A percentile compares a stretch with the other conserved stretches of the same genome.
phyloP scores from a whole-genome alignment of 64 coral and sea anemone genomes.

The Hydrozoanthus tunicans region DNA sequence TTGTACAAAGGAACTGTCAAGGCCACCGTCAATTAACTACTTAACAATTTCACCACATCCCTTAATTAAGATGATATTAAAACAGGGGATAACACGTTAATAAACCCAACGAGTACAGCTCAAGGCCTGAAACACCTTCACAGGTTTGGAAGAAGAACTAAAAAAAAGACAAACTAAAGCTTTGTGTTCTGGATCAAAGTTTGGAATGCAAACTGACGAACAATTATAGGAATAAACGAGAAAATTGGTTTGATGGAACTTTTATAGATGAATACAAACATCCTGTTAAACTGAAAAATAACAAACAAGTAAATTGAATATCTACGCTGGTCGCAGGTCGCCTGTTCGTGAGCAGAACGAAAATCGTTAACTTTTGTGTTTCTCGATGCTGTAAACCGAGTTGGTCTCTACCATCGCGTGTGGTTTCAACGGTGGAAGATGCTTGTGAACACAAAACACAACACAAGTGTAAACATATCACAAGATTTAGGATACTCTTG shows the following conservation, averaged over 20 bases:
- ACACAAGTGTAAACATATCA: conserved; percentile 22
- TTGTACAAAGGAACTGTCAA: conserved; percentile 12
- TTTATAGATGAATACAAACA: too few species aligned
- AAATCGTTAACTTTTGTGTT: neutral
- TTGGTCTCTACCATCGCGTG: neutral
- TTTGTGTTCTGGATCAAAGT: too few species aligned
- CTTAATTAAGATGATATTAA: neutral
- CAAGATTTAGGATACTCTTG: neutral
- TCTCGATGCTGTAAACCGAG: neutral
- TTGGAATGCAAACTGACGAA: too few species aligned
- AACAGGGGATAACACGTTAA: neutral
- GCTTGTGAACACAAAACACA: neutral
- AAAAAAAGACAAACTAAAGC: too few species aligned
- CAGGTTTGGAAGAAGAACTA: neutral
- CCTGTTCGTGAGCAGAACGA: neutral
- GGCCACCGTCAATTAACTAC: conserved; percentile 2
- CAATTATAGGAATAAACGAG: too few species aligned
- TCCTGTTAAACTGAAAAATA: too few species aligned
- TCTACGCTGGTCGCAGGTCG: neutral
- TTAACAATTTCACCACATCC: neutral
- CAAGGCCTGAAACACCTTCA: neutral
- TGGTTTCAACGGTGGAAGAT: neutral
- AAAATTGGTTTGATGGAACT: too few species aligned
- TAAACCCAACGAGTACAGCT: neutral
- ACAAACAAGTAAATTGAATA: too few species aligned